These are phyloP conservation scores for Temnothorax rugatulus DNA, from an alignment of 2,888 invertebrate species.

Conservation along the genomic window DNA sequence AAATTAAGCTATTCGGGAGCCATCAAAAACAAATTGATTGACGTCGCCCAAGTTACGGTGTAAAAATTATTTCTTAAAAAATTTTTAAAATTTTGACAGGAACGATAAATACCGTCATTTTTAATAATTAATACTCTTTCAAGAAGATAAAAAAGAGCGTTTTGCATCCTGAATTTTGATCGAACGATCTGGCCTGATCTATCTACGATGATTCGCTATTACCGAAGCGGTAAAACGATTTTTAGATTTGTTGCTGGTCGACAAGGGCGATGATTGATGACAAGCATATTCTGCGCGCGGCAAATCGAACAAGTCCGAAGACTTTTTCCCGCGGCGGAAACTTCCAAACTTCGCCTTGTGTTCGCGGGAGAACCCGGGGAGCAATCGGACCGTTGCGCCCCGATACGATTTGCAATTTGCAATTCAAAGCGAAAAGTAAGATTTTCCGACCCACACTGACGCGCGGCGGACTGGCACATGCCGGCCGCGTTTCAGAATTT, in stretches of 20 bases:
- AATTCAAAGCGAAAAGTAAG: slow-evolving; percentile 71
- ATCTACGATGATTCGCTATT: background rate
- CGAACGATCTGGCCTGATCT: background rate
- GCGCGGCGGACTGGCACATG: slow-evolving; percentile 61
- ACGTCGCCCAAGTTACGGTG: background rate
- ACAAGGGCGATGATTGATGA: slow-evolving; percentile 39
- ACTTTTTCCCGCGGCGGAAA: slow-evolving; percentile 23
- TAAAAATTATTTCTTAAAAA: background rate
- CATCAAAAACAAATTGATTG: background rate
- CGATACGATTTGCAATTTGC: slow-evolving; percentile 75
- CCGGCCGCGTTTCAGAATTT: slow-evolving; percentile 67
- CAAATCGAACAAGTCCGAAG: slow-evolving; percentile 28
- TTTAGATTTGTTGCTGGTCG: slow-evolving; percentile 28
- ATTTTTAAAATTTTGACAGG: background rate
- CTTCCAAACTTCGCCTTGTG: slow-evolving; percentile 43
- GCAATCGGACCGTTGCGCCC: slow-evolving; percentile 62
- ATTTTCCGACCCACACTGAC: slow-evolving; percentile 52
- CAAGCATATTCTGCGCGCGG: background rate
- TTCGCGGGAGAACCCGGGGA: slow-evolving; percentile 62
- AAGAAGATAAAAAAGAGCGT: background rate
- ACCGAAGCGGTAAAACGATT: slow-evolving; percentile 1
- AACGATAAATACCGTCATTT: background rate
- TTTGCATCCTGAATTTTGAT: background rate
- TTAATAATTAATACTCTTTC: background rate
- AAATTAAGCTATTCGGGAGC: background rate